A percentile compares a stretch with the other conserved stretches of the same genome.
phyloP scores from a whole-genome alignment of 2,113 vertebrate species.

The Illadopsis cleaveri region DNA sequence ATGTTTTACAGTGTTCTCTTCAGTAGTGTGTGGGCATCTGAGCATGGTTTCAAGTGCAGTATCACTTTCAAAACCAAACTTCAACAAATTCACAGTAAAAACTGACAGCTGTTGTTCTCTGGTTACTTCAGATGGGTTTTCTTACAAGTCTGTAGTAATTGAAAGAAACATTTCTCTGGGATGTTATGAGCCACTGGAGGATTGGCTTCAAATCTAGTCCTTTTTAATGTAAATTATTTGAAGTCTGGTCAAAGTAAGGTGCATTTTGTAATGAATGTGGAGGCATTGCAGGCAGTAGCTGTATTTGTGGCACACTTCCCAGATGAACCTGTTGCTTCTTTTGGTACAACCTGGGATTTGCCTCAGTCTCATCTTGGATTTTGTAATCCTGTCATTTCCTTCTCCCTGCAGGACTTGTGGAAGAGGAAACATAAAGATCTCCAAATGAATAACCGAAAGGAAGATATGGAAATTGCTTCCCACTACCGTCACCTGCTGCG shows the following conservation, averaged over 20 bases:
- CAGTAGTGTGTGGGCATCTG: not conserved
- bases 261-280: not conserved
- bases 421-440: constrained; percentile 76
- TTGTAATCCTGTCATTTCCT: not conserved
- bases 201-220: not conserved
- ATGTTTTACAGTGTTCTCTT: not conserved
- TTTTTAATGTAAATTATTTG: not conserved
- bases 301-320: not conserved
- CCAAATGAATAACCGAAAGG: constrained; percentile 96
- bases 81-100: not conserved
- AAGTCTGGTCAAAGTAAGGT: not conserved
- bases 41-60: not conserved
- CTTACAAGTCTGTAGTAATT: not conserved
- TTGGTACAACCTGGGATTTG: not conserved
- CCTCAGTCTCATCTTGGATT: not conserved
- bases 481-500: constrained; percentile 96
- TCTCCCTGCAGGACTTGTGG: constrained; percentile 77
- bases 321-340: not conserved
- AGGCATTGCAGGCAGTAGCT: not conserved
- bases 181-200: not conserved
- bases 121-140: not conserved
- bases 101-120: not conserved
- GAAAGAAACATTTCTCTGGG: not conserved
- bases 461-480: constrained; percentile 98
- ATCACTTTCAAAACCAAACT: not conserved